Evolutionary conservation across 2,113 vertebrate genomes (phyloP), one percentile per base, ranked within the genome.

Genomic region (Heterocephalus glaber): DNA sequence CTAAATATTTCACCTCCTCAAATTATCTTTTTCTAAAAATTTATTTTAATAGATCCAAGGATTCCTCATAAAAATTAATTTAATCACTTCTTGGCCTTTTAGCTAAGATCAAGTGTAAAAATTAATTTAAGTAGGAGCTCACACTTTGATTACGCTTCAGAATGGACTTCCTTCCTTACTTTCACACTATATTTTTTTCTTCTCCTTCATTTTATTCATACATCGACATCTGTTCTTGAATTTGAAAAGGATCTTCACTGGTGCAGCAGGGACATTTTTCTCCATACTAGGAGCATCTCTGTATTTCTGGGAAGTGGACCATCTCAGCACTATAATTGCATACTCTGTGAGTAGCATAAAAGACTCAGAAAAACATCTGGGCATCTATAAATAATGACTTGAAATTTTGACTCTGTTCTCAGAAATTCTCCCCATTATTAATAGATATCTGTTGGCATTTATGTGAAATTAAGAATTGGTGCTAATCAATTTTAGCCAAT

Each of bases 341-440:
- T 10, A 76, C 5, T 82, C 12, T 1, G 30, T 49, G 52, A 68
- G 1, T 28, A 74, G 83, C 54, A 41, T n/a, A 81, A 14, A n/a
- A 54, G 35, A 90, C 61, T 94, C 90, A 94, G 85, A 89, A 94
- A 94, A 87, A 89, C 79, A 92, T 92, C 79, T 92, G 44, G 54
- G 74, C 66, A 96, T 86, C 66, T 44, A 72, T 90, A 94, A 96
- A 92, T 89, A 95, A 44, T 35, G 35, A 35, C 60, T 96, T 95
- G 70, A 5, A 41, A 41, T 56, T 85, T 74, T 58, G 81, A n/a
- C 35, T 97, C 33, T 82, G 12, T 54, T 63, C n/a, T 47, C 19
- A 63, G 90, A 93, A 89, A 89, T 35, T 81, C 28, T 41, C 35
- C 17, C 33, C 35, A 22, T 92, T 96, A 81, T 92, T 88, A 90